These are phyloP conservation scores for Melanophora roralis DNA, from an alignment of 2,888 invertebrate species.

Conservation along the genomic window DNA sequence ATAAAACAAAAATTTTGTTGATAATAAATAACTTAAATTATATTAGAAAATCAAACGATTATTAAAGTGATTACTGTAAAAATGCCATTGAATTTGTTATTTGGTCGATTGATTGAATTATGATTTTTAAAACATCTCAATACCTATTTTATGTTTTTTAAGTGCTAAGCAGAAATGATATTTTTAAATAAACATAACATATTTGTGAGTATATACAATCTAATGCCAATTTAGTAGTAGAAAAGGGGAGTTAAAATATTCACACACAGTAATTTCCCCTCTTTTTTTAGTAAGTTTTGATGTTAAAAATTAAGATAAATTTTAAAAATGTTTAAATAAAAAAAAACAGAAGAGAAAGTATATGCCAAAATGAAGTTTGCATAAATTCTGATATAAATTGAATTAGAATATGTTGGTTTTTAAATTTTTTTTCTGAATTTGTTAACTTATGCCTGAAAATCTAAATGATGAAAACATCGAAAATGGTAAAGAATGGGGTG, in stretches of 20 bases:
- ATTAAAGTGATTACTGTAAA: conserved; percentile 39
- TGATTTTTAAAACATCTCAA: conserved; percentile 48
- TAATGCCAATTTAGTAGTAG: conserved; percentile 46
- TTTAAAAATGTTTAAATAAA: conserved; percentile 47
- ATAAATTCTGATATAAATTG: conserved; percentile 21
- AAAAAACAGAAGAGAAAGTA: conserved; percentile 22
- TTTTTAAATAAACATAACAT: conserved; percentile 45
- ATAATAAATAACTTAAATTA: neutral
- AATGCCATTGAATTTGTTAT: conserved; percentile 58
- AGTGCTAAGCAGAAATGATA: conserved; percentile 53
- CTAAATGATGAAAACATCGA: conserved; percentile 55
- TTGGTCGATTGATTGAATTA: conserved; percentile 45
- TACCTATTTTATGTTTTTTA: conserved; percentile 36
- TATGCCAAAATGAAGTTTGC: conserved; percentile 50
- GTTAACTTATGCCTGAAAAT: conserved; percentile 44
- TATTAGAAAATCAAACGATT: neutral
- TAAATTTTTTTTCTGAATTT: conserved; percentile 11
- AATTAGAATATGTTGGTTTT: conserved; percentile 43
- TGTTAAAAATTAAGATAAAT: conserved; percentile 49
- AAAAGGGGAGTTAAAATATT: conserved; percentile 29
- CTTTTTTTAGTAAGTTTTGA: conserved; percentile 1
- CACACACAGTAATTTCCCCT: conserved; percentile 18
- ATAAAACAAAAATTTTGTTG: conserved; percentile 46
- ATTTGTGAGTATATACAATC: conserved; percentile 49
- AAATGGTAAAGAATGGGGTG: conserved; percentile 46